Evolutionary conservation across 2,113 vertebrate species (phyloP).

Genomic region (Eulemur macaco): DNA sequence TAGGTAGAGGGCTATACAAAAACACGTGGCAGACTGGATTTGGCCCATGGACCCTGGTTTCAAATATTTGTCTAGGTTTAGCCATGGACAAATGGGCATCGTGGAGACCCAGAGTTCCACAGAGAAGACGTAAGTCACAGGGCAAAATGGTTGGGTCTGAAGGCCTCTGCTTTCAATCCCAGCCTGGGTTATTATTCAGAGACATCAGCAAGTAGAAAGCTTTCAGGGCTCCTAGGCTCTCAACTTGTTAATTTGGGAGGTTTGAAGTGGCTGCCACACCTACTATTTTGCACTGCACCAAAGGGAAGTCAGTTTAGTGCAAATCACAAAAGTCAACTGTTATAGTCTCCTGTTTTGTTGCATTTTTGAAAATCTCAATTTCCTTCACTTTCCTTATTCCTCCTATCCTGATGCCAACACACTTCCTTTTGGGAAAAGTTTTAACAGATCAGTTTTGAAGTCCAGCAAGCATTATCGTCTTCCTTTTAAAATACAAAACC

Average conservation of each 20-base stretch:
- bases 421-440: constrained; percentile 38
- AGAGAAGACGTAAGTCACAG: neutral
- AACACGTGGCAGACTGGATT: neutral
- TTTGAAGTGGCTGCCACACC: neutral
- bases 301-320: neutral
- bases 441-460: constrained; percentile 49
- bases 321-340: neutral
- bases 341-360: neutral
- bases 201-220: neutral
- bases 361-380: neutral
- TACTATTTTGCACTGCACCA: neutral
- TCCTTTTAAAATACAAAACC: constrained; percentile 67
- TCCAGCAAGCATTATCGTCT: constrained; percentile 33
- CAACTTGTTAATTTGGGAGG: neutral
- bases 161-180: neutral
- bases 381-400: neutral
- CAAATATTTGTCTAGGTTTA: neutral
- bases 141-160: neutral
- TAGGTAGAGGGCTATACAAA: neutral
- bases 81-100: neutral
- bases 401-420: neutral
- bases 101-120: neutral
- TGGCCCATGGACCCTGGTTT: neutral
- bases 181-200: neutral
- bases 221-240: neutral